Percentiles rank a stretch among this genome's conserved stretches.
These are phyloP conservation scores for Belonocnema kinseyi DNA, from an alignment of 1,140 invertebrate species.

Conservation along the genomic window DNA sequence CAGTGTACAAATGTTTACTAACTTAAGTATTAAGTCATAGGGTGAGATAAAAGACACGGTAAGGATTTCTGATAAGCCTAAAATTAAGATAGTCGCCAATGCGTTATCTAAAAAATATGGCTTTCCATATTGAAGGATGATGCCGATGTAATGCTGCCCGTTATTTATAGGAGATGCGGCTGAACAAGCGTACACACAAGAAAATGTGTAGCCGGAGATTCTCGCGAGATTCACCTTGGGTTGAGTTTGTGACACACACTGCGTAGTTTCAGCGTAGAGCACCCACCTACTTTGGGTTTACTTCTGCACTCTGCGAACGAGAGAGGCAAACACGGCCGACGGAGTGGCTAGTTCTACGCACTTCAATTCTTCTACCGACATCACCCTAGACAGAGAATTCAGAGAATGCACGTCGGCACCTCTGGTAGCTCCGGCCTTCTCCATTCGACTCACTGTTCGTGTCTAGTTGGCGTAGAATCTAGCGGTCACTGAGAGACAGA, in stretches of 20 bases:
- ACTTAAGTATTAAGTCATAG: conserved; percentile 9
- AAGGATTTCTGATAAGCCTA: conserved; percentile 24
- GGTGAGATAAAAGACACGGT: conserved; percentile 32
- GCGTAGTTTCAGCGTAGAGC: conserved; percentile 75
- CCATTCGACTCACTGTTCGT: conserved; percentile 56
- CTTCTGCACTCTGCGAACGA: conserved; percentile 70
- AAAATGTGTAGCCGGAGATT: conserved; percentile 69
- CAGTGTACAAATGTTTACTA: conserved; percentile 12
- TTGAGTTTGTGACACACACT: conserved; percentile 73
- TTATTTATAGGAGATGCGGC: conserved; percentile 78
- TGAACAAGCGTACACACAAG: conserved; percentile 70
- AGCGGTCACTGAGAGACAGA: conserved; percentile 56
- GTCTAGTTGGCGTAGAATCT: conserved; percentile 53
- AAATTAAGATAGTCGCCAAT: neutral
- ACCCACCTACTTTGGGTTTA: conserved; percentile 71
- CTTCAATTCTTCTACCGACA: conserved; percentile 65
- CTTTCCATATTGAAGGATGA: conserved; percentile 56
- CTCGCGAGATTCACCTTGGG: conserved; percentile 71
- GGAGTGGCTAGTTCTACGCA: conserved; percentile 66
- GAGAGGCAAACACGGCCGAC: conserved; percentile 57
- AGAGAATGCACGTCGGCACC: conserved; percentile 52
- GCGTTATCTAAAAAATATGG: conserved; percentile 42
- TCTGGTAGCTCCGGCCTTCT: conserved; percentile 57
- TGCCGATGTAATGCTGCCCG: conserved; percentile 74
- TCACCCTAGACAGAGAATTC: conserved; percentile 60